A percentile compares a stretch with the other conserved stretches of the same genome.
Conservation (phyloP, 2,797 vertebrate genomes). For the Delichon dasypus region DNA sequence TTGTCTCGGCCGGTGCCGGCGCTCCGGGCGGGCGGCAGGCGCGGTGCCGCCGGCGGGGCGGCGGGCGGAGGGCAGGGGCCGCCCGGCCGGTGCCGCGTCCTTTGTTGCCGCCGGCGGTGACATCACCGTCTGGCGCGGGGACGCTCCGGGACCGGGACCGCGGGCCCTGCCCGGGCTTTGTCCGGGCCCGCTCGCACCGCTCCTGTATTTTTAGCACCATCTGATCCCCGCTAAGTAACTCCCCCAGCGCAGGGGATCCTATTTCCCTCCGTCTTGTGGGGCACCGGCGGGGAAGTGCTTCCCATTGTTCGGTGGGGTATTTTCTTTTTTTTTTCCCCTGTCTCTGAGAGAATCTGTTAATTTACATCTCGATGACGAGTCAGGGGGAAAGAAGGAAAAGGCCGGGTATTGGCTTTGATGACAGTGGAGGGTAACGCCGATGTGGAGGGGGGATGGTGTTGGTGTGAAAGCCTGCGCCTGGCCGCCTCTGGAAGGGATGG, state of each 20-base stretch:
- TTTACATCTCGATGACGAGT: background rate
- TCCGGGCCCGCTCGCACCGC: background rate
- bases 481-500: background rate
- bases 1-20: background rate
- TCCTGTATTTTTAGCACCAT: slow-evolving; percentile 8
- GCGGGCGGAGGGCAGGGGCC: background rate
- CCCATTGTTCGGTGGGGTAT: background rate
- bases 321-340: no score
- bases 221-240: background rate
- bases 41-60: background rate
- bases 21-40: background rate
- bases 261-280: background rate
- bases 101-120: slow-evolving; percentile 76
- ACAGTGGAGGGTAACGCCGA: background rate
- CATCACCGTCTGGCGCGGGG: slow-evolving; percentile 74
- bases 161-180: slow-evolving; percentile 13
- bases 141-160: slow-evolving; percentile 49
- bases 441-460: background rate
- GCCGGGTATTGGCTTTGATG: background rate
- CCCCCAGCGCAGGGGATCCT: background rate
- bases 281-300: background rate
- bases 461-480: background rate
- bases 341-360: background rate
- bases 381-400: background rate
- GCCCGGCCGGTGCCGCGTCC: slow-evolving; percentile 46